A percentile compares a stretch with the other conserved stretches of the same genome.
phyloP scores from a whole-genome alignment of 2,888 invertebrate species.

The Marasmarcha lunaedactyla region DNA sequence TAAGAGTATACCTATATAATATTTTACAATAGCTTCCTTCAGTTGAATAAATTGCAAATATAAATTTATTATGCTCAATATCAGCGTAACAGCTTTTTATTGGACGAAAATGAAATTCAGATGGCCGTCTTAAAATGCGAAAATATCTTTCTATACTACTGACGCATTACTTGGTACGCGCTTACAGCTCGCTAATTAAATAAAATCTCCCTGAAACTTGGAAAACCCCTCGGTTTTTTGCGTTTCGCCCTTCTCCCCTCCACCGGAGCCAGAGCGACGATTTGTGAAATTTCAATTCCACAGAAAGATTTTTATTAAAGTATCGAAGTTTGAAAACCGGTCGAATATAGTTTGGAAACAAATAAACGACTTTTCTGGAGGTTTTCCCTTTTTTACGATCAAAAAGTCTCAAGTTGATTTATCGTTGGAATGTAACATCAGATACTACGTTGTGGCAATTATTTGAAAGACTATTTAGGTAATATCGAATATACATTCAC shows the following conservation, averaged over 20 bases:
- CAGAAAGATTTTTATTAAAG: slow-evolving; percentile 46
- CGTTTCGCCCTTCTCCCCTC: slow-evolving; percentile 17
- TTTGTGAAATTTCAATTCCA: slow-evolving; percentile 55
- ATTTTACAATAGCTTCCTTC: too few species aligned
- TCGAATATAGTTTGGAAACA: slow-evolving; percentile 62
- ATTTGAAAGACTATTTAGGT: too few species aligned
- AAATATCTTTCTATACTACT: too few species aligned
- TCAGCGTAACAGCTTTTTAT: too few species aligned
- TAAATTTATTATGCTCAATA: too few species aligned
- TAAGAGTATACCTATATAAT: too few species aligned
- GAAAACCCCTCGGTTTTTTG: slow-evolving; percentile 30
- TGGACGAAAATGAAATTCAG: too few species aligned
- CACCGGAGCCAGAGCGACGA: slow-evolving; percentile 28
- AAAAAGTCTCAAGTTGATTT: slow-evolving; percentile 63
- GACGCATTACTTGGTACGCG: too few species aligned
- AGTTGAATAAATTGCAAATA: too few species aligned
- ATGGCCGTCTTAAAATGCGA: too few species aligned
- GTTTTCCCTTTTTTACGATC: slow-evolving; percentile 49
- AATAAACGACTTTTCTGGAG: slow-evolving; percentile 55
- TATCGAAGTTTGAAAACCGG: slow-evolving; percentile 38
- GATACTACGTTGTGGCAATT: too few species aligned
- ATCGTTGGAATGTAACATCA: slow-evolving; percentile 29
- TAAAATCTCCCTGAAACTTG: slow-evolving; percentile 23
- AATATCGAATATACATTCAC: too few species aligned
- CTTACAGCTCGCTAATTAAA: slow-evolving; percentile 25